Base-by-base conservation (phyloP, 2,888 invertebrate genomes). In the Lycia hirtaria region DNA sequence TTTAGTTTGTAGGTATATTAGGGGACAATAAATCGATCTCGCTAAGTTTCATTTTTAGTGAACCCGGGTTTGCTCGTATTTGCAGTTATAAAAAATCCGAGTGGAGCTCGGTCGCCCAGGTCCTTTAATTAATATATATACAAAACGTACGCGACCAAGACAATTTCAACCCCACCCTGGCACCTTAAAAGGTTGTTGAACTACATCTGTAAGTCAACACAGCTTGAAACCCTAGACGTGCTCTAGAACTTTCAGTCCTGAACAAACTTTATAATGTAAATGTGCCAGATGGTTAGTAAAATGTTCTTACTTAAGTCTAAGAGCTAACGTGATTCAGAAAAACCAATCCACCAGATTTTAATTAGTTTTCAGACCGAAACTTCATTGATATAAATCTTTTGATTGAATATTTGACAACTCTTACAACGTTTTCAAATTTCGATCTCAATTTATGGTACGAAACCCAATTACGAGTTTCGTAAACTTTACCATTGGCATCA, bases 221-320 rank as follows among this genome's bases (percentile, higher is more conserved):
- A 41, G 28, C 10, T 41, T 17, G n/a, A 14, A 17, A 40, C 40
- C 15, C n/a, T 7, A 26, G 9, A 9, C 24, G 5, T 5, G 41
- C 10, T 41, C n/a, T 24, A n/a, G 6, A 47, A 47, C 15, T 47
- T 47, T 1, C 9, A 41, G 41, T 41, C 15, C 15, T 41, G n/a
- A 22, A 47, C 35, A 35, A 47, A 47, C 35, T 47, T 47, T 24
- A 15, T 47, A 47, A 47, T 47, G 35, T 35, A 47, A 35, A 47
- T 35, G 47, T 47, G 33, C 14, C 47, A 47, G 47, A 33, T 47
- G 47, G 35, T 24, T 33, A 35, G 45, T 19, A 20, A 44, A n/a
- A n/a, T n/a, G n/a, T 44, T 44, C 12, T 44, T 30, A 44, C 30
- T 30, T 44, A 44, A 32, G 30, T 44, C 4, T 19, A 12, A 44